Evolutionary conservation across 35 echinoderm and acorn worm genomes (phyloP).

Genomic region (Holothuria glaberrima): DNA sequence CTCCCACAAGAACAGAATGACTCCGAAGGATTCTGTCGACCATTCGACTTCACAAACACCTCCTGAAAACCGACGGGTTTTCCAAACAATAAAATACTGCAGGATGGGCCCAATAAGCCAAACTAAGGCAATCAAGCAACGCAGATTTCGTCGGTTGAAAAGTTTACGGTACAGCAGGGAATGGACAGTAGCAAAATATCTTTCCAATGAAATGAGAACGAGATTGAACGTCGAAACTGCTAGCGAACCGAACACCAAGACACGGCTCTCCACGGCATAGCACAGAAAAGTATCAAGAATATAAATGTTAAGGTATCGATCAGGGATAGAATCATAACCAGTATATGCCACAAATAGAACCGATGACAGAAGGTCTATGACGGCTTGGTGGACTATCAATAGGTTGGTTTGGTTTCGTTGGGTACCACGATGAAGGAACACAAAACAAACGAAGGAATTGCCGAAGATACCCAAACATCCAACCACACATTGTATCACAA

Average conservation of each 20-base stretch:
- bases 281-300: neutral
- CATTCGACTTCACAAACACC: neutral
- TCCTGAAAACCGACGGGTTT: neutral
- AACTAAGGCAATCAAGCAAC: neutral
- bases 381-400: slow-evolving; percentile 35
- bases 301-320: neutral
- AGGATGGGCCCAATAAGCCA: slow-evolving; percentile 27
- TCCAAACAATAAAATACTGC: slow-evolving; percentile 6
- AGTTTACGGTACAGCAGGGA: slow-evolving; percentile 3
- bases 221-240: slow-evolving; percentile 58
- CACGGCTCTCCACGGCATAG: neutral
- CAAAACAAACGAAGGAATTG: slow-evolving; percentile 31
- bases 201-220: slow-evolving; percentile 9
- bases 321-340: neutral
- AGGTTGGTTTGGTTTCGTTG: slow-evolving; percentile 26
- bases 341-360: slow-evolving; percentile 26
- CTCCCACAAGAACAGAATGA: slow-evolving; percentile 38
- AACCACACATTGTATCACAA: neutral
- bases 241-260: slow-evolving; percentile 11
- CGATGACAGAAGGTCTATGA: slow-evolving; percentile 44
- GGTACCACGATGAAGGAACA: neutral
- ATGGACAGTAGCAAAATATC: slow-evolving; percentile 35
- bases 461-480: slow-evolving; percentile 31
- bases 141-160: neutral
- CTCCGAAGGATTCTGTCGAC: neutral